These are phyloP conservation scores for Epizoanthus stellaris DNA, from an alignment of 92 coral and sea anemone genomes.

Conservation along the genomic window DNA sequence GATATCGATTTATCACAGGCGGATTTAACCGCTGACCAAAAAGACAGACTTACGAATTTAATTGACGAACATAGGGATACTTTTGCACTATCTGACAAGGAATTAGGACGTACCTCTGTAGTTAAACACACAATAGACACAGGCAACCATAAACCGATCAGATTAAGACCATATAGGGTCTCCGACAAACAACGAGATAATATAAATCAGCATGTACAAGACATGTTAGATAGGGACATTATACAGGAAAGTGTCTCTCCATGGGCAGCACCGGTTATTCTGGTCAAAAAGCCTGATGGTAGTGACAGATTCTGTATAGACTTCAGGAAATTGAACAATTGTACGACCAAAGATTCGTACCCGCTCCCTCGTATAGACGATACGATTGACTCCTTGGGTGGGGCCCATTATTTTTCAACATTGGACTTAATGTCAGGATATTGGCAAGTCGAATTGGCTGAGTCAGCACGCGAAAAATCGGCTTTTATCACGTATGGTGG, in stretches of 20 bases:
- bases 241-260: conserved; percentile 55
- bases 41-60: conserved; percentile 3
- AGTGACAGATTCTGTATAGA: conserved; percentile 61
- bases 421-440: conserved; percentile 43
- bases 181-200: conserved; percentile 31
- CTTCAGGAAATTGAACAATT: conserved; percentile 52
- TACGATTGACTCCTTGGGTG: conserved; percentile 38
- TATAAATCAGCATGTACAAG: conserved; percentile 31
- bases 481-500: conserved; percentile 47
- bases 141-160: conserved; percentile 36
- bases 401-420: conserved; percentile 39
- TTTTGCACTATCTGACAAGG: conserved; percentile 36
- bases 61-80: conserved; percentile 43
- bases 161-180: conserved; percentile 51
- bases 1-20: neutral
- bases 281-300: conserved; percentile 64
- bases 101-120: conserved; percentile 48
- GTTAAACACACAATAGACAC: conserved; percentile 48
- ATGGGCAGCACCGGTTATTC: conserved; percentile 64
- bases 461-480: conserved; percentile 29
- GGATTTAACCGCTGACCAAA: conserved; percentile 19
- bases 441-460: conserved; percentile 31
- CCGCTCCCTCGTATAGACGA: conserved; percentile 60
- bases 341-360: conserved; percentile 43
- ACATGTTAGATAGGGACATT: conserved; percentile 45